Evolutionary conservation across 2,797 vertebrate species (phyloP).

Genomic region (Ataeniobius toweri): DNA sequence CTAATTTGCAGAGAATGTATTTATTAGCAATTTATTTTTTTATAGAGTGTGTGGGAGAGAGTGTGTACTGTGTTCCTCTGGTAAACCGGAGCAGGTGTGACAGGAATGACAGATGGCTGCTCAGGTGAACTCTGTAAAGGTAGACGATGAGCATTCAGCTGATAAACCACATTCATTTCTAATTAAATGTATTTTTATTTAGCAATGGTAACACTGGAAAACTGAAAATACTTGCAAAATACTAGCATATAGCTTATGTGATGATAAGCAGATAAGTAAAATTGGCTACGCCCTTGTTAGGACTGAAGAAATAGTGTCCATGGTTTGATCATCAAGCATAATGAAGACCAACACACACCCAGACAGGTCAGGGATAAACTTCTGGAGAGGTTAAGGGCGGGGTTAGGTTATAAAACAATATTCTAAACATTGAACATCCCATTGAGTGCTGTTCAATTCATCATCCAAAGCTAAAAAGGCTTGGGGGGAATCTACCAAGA

Average conservation of each 20-base stretch:
- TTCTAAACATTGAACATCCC: background rate
- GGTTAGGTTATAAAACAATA: background rate
- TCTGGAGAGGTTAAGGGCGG: background rate
- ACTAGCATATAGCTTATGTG: background rate
- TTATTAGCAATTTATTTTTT: too few species aligned
- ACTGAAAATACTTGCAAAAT: background rate
- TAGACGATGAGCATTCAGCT: background rate
- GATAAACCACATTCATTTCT: background rate
- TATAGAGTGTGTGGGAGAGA: background rate
- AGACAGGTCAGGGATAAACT: background rate
- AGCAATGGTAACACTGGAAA: background rate
- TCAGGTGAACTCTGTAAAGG: background rate
- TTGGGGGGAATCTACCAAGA: too few species aligned
- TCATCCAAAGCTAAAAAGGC: too few species aligned
- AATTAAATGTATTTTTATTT: background rate
- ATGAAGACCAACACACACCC: background rate
- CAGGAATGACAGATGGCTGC: background rate
- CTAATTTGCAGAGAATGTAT: too few species aligned
- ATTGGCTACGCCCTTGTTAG: background rate
- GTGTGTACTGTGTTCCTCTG: background rate
- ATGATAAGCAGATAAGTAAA: background rate
- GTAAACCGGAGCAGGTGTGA: slow-evolving; percentile 5
- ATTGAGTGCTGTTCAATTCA: too few species aligned
- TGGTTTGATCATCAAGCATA: too few species aligned
- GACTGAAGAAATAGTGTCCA: background rate